A percentile compares a stretch with the other conserved stretches of the same genome.
Evolutionary conservation across 2,113 vertebrate species (phyloP).

Genomic region (Aegotheles bennettii): DNA sequence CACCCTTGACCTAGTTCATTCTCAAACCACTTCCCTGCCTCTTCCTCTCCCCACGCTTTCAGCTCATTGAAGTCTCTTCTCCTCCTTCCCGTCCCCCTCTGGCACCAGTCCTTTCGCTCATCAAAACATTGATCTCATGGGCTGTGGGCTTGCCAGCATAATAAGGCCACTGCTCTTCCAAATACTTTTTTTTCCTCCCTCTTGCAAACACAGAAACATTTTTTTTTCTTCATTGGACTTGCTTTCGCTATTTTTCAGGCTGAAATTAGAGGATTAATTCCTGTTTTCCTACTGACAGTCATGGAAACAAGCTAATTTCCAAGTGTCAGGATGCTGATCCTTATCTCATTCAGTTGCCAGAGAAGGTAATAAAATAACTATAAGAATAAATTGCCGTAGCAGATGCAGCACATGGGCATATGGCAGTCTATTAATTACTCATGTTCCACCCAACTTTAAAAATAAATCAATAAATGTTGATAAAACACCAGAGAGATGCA

Average conservation of each 20-base stretch:
- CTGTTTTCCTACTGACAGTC: not conserved
- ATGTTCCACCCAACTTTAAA: not conserved
- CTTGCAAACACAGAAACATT: not conserved
- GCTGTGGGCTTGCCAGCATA: slow-evolving; percentile 27
- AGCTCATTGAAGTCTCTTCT: not conserved
- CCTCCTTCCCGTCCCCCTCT: not conserved
- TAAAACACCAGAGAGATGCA: not conserved
- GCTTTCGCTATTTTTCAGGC: not conserved
- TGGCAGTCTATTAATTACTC: not conserved
- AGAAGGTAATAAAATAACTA: slow-evolving; percentile 3
- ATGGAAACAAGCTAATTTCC: not conserved
- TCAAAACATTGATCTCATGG: slow-evolving; percentile 48
- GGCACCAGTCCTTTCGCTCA: slow-evolving; percentile 16
- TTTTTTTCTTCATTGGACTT: not conserved
- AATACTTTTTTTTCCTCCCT: not conserved
- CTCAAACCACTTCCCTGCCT: not conserved
- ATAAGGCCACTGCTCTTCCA: slow-evolving; percentile 30
- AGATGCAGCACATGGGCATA: slow-evolving; percentile 3
- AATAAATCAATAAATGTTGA: not conserved
- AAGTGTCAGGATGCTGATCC: slow-evolving; percentile 33
- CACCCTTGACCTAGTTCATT: not conserved
- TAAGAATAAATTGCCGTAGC: not conserved
- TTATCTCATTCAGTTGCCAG: not conserved
- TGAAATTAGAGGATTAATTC: slow-evolving; percentile 28
- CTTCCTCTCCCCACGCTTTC: not conserved